Percentiles rank a stretch among this genome's conserved stretches.
Conservation (phyloP, 2,888 invertebrate genomes). For the Tipula confusa region DNA sequence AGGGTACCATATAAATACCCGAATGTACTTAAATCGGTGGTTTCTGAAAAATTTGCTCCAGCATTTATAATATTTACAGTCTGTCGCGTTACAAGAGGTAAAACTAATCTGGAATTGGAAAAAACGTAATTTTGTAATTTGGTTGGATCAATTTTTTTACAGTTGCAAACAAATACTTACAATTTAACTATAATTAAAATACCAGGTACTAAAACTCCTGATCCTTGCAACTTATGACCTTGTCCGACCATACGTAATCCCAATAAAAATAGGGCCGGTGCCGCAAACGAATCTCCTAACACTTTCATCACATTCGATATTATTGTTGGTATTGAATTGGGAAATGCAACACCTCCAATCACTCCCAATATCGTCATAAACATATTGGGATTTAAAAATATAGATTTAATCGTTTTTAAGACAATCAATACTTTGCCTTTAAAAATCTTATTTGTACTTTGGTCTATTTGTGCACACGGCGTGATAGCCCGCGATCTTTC, state of each 20-base stretch:
- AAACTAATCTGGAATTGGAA: conserved; percentile 57
- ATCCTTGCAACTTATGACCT: conserved; percentile 70
- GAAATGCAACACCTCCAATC: conserved; percentile 74
- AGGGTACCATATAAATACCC: conserved; percentile 95
- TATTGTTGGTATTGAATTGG: conserved; percentile 70
- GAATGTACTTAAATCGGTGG: conserved; percentile 79
- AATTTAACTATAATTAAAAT: conserved; percentile 86
- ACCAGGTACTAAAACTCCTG: conserved; percentile 75
- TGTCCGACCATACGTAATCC: conserved; percentile 92
- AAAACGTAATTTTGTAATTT: neutral
- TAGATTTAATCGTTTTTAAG: conserved; percentile 59
- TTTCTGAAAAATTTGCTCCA: conserved; percentile 66
- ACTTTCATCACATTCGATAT: conserved; percentile 70
- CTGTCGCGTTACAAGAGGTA: conserved; percentile 84
- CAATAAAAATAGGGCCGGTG: conserved; percentile 82
- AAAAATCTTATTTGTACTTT: conserved; percentile 41
- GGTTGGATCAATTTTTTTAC: neutral
- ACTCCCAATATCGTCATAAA: conserved; percentile 92
- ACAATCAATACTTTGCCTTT: conserved; percentile 43
- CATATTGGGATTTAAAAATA: conserved; percentile 82
- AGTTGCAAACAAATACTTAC: conserved; percentile 53
- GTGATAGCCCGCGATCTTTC: neutral
- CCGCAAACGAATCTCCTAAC: conserved; percentile 84
- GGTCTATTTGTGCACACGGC: conserved; percentile 37
- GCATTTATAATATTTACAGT: conserved; percentile 71